Conservation (phyloP, 2,888 invertebrate species). For the Agrochola litura region DNA sequence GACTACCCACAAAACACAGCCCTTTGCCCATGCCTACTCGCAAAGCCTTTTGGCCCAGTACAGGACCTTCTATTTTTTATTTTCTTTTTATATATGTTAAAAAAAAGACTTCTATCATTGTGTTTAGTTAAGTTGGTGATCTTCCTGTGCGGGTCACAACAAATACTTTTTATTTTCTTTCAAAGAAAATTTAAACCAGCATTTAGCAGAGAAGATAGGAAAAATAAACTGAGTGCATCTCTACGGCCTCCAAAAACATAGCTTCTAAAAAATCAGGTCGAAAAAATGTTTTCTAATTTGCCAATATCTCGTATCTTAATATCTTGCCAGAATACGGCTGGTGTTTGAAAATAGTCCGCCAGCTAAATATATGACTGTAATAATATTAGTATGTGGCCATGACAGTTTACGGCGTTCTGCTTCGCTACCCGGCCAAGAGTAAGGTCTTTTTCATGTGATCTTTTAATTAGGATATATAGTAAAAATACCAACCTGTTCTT, state of each 20-base stretch:
- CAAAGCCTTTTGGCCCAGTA: no score
- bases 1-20: background rate
- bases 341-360: conserved; percentile 55
- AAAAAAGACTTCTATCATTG: no score
- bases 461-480: background rate
- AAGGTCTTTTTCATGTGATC: conserved; percentile 49
- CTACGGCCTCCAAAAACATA: background rate
- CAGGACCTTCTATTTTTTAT: no score
- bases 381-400: conserved; percentile 54
- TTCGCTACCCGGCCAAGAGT: conserved; percentile 55
- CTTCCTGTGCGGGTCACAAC: no score
- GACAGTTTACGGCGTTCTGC: conserved; percentile 53
- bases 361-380: conserved; percentile 59
- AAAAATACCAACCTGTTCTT: background rate
- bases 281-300: background rate
- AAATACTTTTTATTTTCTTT: no score
- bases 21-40: background rate
- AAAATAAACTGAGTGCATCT: background rate
- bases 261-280: no score
- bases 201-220: background rate
- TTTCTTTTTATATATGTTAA: no score
- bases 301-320: conserved; percentile 6
- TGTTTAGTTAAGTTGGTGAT: no score
- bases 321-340: conserved; percentile 53
- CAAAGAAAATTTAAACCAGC: background rate